phyloP scores from a whole-genome alignment of 2,797 vertebrate genomes.

The Uromys caudimaculatus region DNA sequence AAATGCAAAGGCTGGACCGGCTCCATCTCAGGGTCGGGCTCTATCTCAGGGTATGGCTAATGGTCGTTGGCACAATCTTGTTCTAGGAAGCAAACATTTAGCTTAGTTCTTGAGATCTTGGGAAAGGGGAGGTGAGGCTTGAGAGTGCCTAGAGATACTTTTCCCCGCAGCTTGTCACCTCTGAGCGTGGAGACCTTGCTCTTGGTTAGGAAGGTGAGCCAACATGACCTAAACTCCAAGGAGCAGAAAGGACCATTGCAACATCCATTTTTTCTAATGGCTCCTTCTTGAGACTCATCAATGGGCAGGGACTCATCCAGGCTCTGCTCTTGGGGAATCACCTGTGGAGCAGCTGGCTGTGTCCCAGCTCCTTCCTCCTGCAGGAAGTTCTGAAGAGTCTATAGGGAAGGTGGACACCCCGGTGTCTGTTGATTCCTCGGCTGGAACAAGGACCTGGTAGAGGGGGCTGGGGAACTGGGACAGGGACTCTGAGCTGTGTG shows the following conservation, averaged over 20 bases:
- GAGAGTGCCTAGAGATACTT: neutral
- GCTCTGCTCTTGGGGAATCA: neutral
- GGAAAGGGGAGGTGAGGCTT: neutral
- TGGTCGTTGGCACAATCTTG: constrained; percentile 2
- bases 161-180: neutral
- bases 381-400: neutral
- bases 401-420: neutral
- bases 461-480: neutral
- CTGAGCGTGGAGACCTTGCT: neutral
- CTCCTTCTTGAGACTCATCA: constrained; percentile 29
- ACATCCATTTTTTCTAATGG: constrained; percentile 34
- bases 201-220: constrained; percentile 15
- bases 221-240: constrained; percentile 21
- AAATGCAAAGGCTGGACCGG: constrained; percentile 55
- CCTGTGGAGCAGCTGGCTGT: neutral
- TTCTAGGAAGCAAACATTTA: constrained; percentile 66
- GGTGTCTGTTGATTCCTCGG: neutral
- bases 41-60: constrained; percentile 37
- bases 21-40: constrained; percentile 61
- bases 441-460: neutral
- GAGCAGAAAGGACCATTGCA: constrained; percentile 25
- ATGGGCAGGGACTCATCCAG: neutral
- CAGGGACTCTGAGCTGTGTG: neutral
- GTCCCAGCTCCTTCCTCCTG: neutral
- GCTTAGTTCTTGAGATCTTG: constrained; percentile 44